Base-by-base conservation (phyloP, 2,113 vertebrate species). In the Helogale parvula region DNA sequence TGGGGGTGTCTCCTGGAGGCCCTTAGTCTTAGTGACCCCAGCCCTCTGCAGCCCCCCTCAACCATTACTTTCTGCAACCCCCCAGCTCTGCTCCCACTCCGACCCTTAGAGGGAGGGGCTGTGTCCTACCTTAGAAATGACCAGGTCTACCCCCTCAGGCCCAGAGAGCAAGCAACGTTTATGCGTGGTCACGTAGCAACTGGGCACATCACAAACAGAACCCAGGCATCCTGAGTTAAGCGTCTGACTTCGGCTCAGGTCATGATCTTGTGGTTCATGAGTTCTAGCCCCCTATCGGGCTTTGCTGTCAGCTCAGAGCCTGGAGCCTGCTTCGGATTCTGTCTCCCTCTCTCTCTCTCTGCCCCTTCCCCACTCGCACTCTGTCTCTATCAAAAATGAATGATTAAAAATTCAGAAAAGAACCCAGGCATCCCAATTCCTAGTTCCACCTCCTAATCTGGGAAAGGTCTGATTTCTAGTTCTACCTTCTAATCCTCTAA, bases 41-140 rank as follows among this genome's bases (percentile, higher is more conserved):
- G 81, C 16, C 41, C 25, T 88, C 21, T 41, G 47, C 6, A 4
- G 63, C 9, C 50, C 47, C 16, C 25, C 66, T 54, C 33, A 66
- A 15, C 60, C 35, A 15, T 63, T 1, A 1, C 47, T 65, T 31
- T 69, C 89, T 35, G 9, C 0, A 66, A 66, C 23, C 54, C 21
- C 88, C 57, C 35, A 88, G 7, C 2, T 33, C 14, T 69, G 35
- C 21, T 88, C 19, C 68, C 29, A 66, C 23, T 82, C 16, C 60
- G 69, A 6, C 29, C 7, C 3, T 41, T 45, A 54, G 25, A 38
- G 25, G 41, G 54, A 41, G 63, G 69, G 19, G 9, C 11, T 35
- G 31, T n/a, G 33, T 27, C 27, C 89, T 93, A n/a, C n/a, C 31
- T 96, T 66, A n/a, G 29, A 85, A 84, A 27, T 92, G 57, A 95